Conservation (phyloP, 2,113 vertebrate genomes). For the Paramormyrops kingsleyae region DNA sequence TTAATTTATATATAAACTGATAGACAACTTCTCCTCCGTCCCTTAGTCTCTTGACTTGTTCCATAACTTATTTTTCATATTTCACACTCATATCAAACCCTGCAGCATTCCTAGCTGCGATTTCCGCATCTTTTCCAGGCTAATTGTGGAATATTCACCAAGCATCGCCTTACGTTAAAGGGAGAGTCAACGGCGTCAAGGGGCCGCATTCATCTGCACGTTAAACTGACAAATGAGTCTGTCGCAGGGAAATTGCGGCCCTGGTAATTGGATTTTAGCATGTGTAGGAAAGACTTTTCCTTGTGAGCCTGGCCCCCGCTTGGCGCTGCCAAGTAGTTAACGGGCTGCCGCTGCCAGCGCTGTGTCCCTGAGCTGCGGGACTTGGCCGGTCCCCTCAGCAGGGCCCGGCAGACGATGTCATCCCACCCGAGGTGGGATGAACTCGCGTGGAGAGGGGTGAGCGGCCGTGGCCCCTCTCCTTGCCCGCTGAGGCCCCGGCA, state of each 20-base stretch:
- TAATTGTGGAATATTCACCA: slow-evolving; percentile 16
- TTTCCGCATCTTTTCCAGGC: background rate
- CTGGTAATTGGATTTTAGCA: slow-evolving; percentile 38
- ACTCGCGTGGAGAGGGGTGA: slow-evolving; percentile 31
- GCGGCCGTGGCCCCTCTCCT: slow-evolving; percentile 19
- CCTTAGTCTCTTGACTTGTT: background rate
- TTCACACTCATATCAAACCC: background rate
- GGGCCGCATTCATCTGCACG: slow-evolving; percentile 32
- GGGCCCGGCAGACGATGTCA: slow-evolving; percentile 23
- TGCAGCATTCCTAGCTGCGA: background rate
- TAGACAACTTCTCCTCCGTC: background rate
- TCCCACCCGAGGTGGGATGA: slow-evolving; percentile 33
- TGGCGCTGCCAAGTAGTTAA: slow-evolving; percentile 31
- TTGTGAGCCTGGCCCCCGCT: slow-evolving; percentile 2
- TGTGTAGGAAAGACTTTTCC: slow-evolving; percentile 30
- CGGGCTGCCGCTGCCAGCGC: slow-evolving; percentile 28
- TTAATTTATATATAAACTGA: background rate
- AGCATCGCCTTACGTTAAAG: slow-evolving; percentile 5
- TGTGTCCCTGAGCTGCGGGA: slow-evolving; percentile 30
- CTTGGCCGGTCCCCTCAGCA: slow-evolving; percentile 26
- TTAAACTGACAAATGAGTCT: slow-evolving; percentile 36
- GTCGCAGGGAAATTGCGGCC: slow-evolving; percentile 21
- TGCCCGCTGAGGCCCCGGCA: slow-evolving; percentile 24
- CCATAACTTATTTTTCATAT: background rate
- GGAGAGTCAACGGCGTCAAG: slow-evolving; percentile 22